Percentiles rank a stretch among this genome's conserved stretches.
Conservation (phyloP, 2,797 vertebrate species). For the Apogon talboti region DNA sequence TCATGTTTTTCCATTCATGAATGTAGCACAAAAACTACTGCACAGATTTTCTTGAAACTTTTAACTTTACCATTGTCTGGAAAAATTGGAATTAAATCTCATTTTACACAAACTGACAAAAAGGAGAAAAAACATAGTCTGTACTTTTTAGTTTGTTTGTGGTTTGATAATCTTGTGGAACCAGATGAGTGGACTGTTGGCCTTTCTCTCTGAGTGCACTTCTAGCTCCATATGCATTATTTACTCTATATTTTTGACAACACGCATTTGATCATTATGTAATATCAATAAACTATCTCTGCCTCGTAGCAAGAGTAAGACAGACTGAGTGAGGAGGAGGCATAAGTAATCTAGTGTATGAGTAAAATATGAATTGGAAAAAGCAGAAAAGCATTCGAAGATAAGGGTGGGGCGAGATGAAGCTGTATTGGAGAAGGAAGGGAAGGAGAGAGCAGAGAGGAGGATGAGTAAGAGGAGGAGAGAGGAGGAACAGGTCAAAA, state of each 20-base stretch:
- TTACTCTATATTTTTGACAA: neutral
- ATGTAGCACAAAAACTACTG: too few relatives aligned
- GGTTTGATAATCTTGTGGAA: too few relatives aligned
- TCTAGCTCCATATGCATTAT: neutral
- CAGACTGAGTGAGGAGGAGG: neutral
- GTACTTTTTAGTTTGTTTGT: too few relatives aligned
- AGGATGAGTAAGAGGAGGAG: neutral
- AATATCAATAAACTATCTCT: neutral
- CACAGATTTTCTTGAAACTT: too few relatives aligned
- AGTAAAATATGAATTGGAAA: neutral
- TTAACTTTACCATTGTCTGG: too few relatives aligned
- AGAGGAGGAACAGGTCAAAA: constrained; percentile 29
- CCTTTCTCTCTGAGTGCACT: neutral
- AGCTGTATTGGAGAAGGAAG: neutral
- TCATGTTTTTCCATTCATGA: too few relatives aligned
- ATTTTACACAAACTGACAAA: too few relatives aligned
- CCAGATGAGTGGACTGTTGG: too few relatives aligned
- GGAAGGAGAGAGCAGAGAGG: neutral
- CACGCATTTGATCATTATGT: neutral
- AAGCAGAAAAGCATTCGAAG: neutral
- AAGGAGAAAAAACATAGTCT: too few relatives aligned
- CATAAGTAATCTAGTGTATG: neutral
- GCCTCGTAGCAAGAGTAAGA: neutral
- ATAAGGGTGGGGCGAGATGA: neutral
- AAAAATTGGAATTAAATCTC: too few relatives aligned